Conservation (phyloP, 2,113 vertebrate species). For the Oceanites oceanicus region DNA sequence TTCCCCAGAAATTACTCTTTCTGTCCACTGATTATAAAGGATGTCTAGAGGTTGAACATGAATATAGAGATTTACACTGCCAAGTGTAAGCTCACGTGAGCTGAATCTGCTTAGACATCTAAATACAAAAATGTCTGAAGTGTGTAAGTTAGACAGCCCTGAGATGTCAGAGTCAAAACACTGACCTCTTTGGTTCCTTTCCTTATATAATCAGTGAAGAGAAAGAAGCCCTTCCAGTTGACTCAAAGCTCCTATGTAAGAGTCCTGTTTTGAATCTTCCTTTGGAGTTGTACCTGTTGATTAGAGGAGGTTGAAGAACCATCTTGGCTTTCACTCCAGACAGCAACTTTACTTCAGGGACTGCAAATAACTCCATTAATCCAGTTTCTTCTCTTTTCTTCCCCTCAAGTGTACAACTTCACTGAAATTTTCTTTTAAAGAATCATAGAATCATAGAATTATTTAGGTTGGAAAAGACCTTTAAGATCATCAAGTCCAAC, state of each 20-base stretch:
- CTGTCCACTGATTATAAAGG: not conserved
- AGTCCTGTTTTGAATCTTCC: not conserved
- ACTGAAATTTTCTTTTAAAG: not conserved
- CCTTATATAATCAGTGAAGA: not conserved
- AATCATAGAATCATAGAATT: not conserved
- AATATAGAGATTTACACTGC: not conserved
- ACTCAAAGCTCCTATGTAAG: not conserved
- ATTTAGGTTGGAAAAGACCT: not conserved
- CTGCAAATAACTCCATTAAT: not conserved
- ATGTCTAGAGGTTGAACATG: not conserved
- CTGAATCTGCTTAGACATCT: not conserved
- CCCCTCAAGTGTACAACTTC: not conserved
- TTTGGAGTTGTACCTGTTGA: not conserved
- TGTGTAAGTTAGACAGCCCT: not conserved
- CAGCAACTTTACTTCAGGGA: not conserved
- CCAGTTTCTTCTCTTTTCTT: not conserved
- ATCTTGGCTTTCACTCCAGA: not conserved
- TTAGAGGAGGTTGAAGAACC: not conserved
- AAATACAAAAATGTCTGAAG: not conserved
- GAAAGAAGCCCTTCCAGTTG: not conserved
- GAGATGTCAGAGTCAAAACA: not conserved
- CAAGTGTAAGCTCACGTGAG: not conserved
- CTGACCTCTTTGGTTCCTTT: not conserved
- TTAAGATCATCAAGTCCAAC: not conserved
- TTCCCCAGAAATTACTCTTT: not conserved